Conservation (phyloP, 1,140 invertebrate species). For the Nephila pilipes region DNA sequence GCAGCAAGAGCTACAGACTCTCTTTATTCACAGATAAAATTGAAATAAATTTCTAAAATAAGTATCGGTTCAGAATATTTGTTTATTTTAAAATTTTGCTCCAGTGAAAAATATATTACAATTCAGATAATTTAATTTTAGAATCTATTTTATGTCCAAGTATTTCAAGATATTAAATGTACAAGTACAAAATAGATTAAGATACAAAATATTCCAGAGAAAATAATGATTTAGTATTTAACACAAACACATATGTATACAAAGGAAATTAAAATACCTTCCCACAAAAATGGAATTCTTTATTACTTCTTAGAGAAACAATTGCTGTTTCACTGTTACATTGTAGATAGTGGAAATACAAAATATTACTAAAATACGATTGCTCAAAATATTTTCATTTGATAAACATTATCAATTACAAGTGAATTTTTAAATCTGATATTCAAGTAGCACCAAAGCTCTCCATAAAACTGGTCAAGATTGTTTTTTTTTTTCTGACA, state of each 20-base stretch:
- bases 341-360: background rate
- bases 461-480: background rate
- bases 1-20: too few species aligned
- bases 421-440: background rate
- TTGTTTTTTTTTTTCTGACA: background rate
- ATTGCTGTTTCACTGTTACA: background rate
- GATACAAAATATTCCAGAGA: background rate
- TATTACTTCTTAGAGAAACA: background rate
- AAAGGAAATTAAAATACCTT: constrained; percentile 1
- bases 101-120: background rate
- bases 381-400: constrained; percentile 28
- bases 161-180: background rate
- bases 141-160: background rate
- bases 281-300: constrained; percentile 32
- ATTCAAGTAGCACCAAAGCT: constrained; percentile 34
- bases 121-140: background rate
- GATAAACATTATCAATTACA: background rate
- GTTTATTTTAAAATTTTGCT: background rate
- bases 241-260: background rate
- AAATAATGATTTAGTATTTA: background rate
- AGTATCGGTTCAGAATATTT: background rate
- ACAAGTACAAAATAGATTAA: background rate
- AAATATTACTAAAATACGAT: constrained; percentile 8
- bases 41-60: background rate
- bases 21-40: too few species aligned